A percentile compares a stretch with the other conserved stretches of the same genome.
These are phyloP conservation scores for Pavo muticus DNA, from an alignment of 2,113 vertebrate genomes.

Conservation along the genomic window DNA sequence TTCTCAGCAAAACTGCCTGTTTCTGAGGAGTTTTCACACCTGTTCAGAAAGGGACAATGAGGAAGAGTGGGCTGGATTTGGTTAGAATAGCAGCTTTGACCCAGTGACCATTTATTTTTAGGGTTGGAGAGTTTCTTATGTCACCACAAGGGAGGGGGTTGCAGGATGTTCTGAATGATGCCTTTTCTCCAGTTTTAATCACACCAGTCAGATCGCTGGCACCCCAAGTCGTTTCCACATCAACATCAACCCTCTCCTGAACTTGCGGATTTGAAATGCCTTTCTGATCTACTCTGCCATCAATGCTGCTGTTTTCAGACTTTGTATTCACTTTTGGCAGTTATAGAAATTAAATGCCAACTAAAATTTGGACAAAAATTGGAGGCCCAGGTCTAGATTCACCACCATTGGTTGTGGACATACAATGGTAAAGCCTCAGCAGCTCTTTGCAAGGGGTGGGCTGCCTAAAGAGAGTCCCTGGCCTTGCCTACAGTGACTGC, in stretches of 20 bases:
- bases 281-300: neutral
- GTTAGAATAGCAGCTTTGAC: neutral
- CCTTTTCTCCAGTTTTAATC: neutral
- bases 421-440: neutral
- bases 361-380: neutral
- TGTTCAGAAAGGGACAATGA: neutral
- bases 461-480: accelerated
- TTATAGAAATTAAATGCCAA: neutral
- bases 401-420: neutral
- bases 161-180: neutral
- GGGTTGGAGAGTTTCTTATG: neutral
- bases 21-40: constrained; percentile 22
- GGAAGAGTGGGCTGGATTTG: neutral
- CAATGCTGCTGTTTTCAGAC: neutral
- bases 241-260: neutral
- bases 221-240: neutral
- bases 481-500: neutral
- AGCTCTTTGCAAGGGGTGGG: neutral
- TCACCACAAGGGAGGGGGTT: neutral
- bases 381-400: neutral
- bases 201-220: neutral
- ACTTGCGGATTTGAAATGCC: accelerated
- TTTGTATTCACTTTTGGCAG: neutral
- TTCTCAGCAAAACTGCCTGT: constrained; percentile 9
- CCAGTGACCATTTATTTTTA: constrained; percentile 15